Base-by-base conservation (phyloP, 2,797 vertebrate species). In the Hemitrygon akajei region DNA sequence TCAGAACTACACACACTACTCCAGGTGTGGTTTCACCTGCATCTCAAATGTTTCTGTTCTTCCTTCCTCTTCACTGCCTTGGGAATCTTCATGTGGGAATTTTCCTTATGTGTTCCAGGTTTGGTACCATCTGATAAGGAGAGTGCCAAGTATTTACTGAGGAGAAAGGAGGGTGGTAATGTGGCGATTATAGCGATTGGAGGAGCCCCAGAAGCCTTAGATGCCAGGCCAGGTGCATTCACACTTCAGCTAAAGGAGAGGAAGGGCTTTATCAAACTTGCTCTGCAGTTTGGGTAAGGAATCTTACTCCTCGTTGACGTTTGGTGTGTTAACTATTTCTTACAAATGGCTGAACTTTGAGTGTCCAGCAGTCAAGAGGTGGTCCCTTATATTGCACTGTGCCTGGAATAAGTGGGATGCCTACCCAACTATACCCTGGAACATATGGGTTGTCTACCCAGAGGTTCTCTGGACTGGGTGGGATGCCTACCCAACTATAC, bases 241-340 rank as follows among this genome's bases (percentile, higher is more conserved):
- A 97, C 94, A 0, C 95, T 99, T 82, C 73, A 98, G 71, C 94
- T 99, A 94, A 96, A 95, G 94, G 96, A 98, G 7, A 98, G 97
- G 94, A 99, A 99, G 95, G 99, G 99, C 94, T 99, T 99, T 79
- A 77, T 99, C 94, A 98, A 97, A 94, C 95, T 99, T 60, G 98
- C 98, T 91, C 97, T 99, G 89, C 95, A 96, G 93, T 93, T 98
- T 0, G 98, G 99, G 99, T 99, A 73, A 93, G 81, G 5, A 0
- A 63, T 7, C 0, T 11, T 37, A 47, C 16, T 0, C 40, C 16
- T 5, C 71, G 1, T 5, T 66, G 71, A 1, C 20, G 71, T 25
- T 20, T 73, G 71, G 71, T 4, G 0, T 73, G 18, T 6, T 73
- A 66, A 66, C 14, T 9, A 10, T 66, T 66, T 9, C 14, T 14